A percentile compares a stretch with the other conserved stretches of the same genome.
Evolutionary conservation across 2,888 invertebrate species (phyloP).

Genomic region (Machimus rusticus): DNA sequence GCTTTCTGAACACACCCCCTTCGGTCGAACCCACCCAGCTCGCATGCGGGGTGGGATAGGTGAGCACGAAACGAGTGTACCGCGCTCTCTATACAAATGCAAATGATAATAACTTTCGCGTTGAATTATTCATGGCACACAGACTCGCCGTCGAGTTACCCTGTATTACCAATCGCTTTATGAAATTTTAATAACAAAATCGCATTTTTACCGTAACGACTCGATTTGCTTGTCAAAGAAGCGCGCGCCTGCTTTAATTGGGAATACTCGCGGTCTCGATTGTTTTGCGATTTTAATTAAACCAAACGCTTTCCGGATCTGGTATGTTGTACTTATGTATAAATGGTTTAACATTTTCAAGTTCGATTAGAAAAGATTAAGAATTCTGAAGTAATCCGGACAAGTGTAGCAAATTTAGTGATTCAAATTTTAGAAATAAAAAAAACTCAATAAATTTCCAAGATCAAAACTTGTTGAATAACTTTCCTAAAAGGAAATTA

Average conservation of each 20-base stretch:
- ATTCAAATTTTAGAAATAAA: neutral
- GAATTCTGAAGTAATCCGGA: neutral
- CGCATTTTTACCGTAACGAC: neutral
- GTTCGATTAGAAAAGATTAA: neutral
- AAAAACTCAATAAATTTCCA: neutral
- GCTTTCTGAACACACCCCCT: neutral
- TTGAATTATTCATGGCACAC: slow-evolving; percentile 26
- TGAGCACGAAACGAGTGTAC: neutral
- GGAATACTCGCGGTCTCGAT: neutral
- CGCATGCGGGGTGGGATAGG: neutral
- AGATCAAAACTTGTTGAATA: neutral
- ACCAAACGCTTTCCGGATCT: neutral
- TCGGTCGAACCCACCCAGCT: neutral
- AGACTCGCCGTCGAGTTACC: neutral
- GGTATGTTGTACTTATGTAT: neutral
- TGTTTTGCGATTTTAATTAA: neutral
- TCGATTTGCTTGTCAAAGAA: neutral
- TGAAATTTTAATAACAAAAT: slow-evolving; percentile 33
- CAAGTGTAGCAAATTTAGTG: neutral
- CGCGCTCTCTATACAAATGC: slow-evolving; percentile 22
- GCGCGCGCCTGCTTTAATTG: neutral
- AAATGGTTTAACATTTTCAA: neutral
- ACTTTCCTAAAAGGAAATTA: neutral
- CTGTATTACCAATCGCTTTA: slow-evolving; percentile 7
- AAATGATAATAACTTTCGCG: slow-evolving; percentile 15